Base-by-base conservation (phyloP, 92 coral and sea anemone genomes). In the Porites divaricata region DNA sequence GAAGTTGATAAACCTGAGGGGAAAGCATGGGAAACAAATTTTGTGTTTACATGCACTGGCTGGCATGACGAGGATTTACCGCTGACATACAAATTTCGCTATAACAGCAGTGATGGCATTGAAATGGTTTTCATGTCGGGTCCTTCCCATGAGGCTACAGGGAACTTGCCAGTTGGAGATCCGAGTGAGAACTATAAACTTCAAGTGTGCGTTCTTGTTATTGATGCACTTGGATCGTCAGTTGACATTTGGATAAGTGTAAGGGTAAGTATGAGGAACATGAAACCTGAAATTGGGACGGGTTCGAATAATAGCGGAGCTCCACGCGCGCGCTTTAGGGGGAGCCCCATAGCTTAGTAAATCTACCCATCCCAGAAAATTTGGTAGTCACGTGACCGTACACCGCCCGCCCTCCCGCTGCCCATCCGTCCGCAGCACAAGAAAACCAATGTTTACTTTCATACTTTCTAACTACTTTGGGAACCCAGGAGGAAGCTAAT, bases 101-200 rank as follows among this genome's bases (percentile, higher is more conserved):
- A 95, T 68, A 78, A 91, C 79, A 89, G 92, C 41, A 89, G 92
- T 73, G 89, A 79, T 51, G 88, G 93, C 4, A 93, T 91, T 63
- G 95, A 87, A 54, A 94, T 94, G 95, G 88, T 92, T 69, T 94
- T 94, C 66, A 81, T 81, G 69, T 91, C 98, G 15, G 90, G 95
- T 15, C 54, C 17, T 24, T 71, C 87, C 57, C 76, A 68, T 10
- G 75, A 68, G 24, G 91, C 88, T 16, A 64, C 77, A 21, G 92
- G 89, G 13, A 91, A 86, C 20, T 76, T 94, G 2, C 98, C 95
- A 14, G 95, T 94, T n/a, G 98, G 98, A 73, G 87, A 94, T 63
- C 50, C 76, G 6, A 69, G 28, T 49, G 57, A 87, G 66, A 83
- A 79, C 35, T 89, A 82, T 76, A 83, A 21, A 14, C 77, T 94